Evolutionary conservation across 2,888 invertebrate species (phyloP).

Genomic region (Pyrrhosoma nymphula): DNA sequence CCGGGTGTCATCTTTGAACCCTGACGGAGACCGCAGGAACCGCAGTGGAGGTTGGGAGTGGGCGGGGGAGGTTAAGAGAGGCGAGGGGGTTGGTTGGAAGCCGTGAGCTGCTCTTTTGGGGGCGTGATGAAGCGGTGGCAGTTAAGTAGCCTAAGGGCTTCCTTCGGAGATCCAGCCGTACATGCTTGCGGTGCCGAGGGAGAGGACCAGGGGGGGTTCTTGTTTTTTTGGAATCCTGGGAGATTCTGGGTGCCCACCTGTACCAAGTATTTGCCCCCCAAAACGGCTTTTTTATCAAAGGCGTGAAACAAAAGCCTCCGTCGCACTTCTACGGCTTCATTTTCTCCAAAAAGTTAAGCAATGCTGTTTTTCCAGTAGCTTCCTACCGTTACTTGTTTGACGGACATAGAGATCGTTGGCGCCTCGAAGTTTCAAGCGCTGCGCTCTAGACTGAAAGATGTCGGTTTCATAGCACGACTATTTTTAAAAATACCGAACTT

Average conservation of each 20-base stretch:
- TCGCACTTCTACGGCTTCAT: not conserved
- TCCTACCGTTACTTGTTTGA: no score
- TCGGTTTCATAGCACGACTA: no score
- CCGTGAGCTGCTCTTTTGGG: no score
- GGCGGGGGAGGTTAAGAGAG: not conserved
- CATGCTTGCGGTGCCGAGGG: not conserved
- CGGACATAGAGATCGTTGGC: no score
- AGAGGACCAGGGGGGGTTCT: no score
- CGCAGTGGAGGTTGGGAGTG: not conserved
- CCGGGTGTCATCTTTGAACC: conserved; percentile 15
- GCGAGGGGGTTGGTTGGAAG: not conserved
- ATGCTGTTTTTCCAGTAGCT: no score
- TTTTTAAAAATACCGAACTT: no score
- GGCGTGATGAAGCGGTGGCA: not conserved
- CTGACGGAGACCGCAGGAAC: not conserved
- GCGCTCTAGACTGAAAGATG: no score
- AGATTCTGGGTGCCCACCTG: not conserved
- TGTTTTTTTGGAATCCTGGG: not conserved
- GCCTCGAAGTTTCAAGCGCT: no score
- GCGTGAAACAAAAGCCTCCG: not conserved
- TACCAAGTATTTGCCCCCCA: not conserved
- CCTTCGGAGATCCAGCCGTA: not conserved
- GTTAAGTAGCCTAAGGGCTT: not conserved
- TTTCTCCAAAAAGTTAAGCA: not conserved
- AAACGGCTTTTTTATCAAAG: not conserved